A percentile compares a stretch with the other conserved stretches of the same genome.
These are phyloP conservation scores for Hecatera dysodea DNA, from an alignment of 2,888 invertebrate species.

Conservation along the genomic window DNA sequence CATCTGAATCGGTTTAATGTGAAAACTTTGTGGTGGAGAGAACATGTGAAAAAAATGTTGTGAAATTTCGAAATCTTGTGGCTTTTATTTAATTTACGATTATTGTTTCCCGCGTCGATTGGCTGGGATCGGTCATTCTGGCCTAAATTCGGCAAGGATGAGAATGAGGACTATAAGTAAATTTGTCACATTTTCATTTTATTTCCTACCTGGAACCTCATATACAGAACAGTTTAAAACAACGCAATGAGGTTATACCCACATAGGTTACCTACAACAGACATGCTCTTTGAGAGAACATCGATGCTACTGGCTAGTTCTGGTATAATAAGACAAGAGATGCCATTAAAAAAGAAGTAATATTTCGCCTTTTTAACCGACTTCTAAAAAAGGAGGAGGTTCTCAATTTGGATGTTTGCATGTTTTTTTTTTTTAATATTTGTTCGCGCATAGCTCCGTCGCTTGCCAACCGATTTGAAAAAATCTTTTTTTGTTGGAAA, in stretches of 20 bases:
- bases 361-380: too few species aligned
- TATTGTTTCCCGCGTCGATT: slow-evolving; percentile 1
- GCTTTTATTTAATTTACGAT: background rate
- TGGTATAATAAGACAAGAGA: background rate
- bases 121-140: background rate
- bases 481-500: too few species aligned
- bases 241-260: background rate
- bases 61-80: slow-evolving; percentile 27
- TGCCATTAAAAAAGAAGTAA: background rate
- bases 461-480: too few species aligned
- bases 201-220: too few species aligned
- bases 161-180: too few species aligned
- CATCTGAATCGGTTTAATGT: slow-evolving; percentile 56
- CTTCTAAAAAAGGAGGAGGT: too few species aligned
- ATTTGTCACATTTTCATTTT: too few species aligned
- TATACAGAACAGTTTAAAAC: too few species aligned
- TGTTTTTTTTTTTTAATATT: too few species aligned
- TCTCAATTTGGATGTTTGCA: too few species aligned
- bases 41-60: slow-evolving; percentile 45
- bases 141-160: background rate
- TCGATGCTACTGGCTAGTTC: background rate
- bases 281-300: background rate
- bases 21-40: slow-evolving; percentile 59
- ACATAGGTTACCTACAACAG: background rate
- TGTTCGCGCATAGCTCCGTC: too few species aligned